phyloP scores from a whole-genome alignment of 2,113 vertebrate species.

The Dolichotis patagonum region DNA sequence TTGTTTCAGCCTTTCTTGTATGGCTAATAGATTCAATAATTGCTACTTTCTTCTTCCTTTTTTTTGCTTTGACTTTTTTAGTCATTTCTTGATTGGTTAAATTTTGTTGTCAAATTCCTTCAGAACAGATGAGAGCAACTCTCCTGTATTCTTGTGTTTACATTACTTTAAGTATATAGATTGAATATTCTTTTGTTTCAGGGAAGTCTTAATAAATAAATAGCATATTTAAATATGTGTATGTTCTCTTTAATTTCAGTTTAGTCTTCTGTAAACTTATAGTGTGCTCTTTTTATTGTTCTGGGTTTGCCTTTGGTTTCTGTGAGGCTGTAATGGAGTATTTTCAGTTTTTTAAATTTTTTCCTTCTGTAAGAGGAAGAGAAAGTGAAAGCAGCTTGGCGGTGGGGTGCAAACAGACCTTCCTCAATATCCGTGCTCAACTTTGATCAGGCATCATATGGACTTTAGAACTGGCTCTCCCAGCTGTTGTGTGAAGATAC shows the following conservation, averaged over 20 bases:
- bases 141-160: not conserved
- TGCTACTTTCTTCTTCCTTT: not conserved
- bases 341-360: not conserved
- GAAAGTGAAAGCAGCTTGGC: not conserved
- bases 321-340: not conserved
- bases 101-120: not conserved
- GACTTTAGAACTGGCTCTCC: not conserved
- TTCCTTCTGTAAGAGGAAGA: not conserved
- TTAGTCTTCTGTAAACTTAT: not conserved
- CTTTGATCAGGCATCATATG: not conserved
- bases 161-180: not conserved
- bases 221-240: not conserved
- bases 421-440: not conserved
- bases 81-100: not conserved
- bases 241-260: not conserved
- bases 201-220: not conserved
- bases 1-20: not conserved
- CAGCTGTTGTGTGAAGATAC: not conserved
- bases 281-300: not conserved
- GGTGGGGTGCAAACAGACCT: not conserved
- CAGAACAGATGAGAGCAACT: constrained; percentile 21
- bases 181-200: constrained; percentile 35
- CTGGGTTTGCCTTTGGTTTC: not conserved
- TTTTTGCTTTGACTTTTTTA: not conserved
- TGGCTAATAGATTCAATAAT: not conserved